Evolutionary conservation across 2,113 vertebrate genomes (phyloP).

Genomic region (Nesogale talazaci): DNA sequence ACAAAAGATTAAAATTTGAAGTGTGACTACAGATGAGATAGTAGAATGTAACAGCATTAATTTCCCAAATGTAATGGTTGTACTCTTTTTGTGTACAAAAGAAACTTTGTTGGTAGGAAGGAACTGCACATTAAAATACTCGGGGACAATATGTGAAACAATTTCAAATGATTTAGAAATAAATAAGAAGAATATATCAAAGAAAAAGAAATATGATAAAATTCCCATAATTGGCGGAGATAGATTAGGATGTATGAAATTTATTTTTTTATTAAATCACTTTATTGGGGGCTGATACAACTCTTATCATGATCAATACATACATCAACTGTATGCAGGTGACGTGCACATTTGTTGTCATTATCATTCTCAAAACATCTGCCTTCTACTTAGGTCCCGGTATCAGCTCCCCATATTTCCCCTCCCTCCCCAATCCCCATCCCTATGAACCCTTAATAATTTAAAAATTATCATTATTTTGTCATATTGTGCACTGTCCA

Average conservation of each 20-base stretch:
- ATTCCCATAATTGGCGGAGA: not conserved
- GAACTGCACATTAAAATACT: not conserved
- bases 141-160: not conserved
- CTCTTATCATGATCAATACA: no score
- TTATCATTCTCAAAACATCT: no score
- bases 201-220: not conserved
- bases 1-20: constrained; percentile 5
- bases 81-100: not conserved
- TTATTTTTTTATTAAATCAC: no score
- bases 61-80: not conserved
- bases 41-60: not conserved
- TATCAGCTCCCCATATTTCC: no score
- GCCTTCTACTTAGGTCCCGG: no score
- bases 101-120: not conserved
- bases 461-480: no score
- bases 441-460: no score
- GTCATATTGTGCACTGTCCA: no score
- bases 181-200: not conserved
- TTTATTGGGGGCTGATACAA: no score
- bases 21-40: not conserved
- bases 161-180: constrained; percentile 47
- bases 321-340: no score
- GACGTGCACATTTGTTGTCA: no score
- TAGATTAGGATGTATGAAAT: not conserved
- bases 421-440: no score